Percentiles rank a stretch among this genome's conserved stretches.
Evolutionary conservation across 1,140 invertebrate genomes (phyloP).

Genomic region (Adoxophyes honmai): DNA sequence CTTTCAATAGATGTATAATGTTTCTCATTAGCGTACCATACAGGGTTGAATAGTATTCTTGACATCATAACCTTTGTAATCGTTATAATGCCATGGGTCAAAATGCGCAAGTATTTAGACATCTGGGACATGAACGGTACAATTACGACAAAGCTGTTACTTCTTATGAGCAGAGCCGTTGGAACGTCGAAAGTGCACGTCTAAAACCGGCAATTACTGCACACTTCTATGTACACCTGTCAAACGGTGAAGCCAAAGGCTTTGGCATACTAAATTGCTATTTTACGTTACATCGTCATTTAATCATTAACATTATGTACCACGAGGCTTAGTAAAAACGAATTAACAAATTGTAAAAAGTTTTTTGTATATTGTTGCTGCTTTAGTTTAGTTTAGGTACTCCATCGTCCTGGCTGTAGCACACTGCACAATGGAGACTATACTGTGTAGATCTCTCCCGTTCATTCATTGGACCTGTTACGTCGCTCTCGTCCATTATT

Average conservation of each 20-base stretch:
- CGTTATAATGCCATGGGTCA: background rate
- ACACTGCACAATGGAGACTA: background rate
- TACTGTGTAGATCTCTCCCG: background rate
- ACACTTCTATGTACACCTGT: too few relatives aligned
- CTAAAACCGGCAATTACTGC: too few relatives aligned
- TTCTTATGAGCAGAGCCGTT: background rate
- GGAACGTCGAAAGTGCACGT: too few relatives aligned
- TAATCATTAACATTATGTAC: too few relatives aligned
- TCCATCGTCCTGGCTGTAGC: background rate
- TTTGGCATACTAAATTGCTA: too few relatives aligned
- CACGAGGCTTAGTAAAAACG: too few relatives aligned
- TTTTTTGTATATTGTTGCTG: too few relatives aligned
- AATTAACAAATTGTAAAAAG: too few relatives aligned
- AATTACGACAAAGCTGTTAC: slow-evolving; percentile 4
- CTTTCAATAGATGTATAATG: background rate
- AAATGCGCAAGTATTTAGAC: slow-evolving; percentile 7
- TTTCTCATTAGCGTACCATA: slow-evolving; percentile 1
- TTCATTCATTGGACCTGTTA: background rate
- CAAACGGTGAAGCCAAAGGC: too few relatives aligned
- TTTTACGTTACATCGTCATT: too few relatives aligned
- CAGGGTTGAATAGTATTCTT: slow-evolving; percentile 4
- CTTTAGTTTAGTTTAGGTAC: too few relatives aligned
- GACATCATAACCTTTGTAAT: slow-evolving; percentile 9
- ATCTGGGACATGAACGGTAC: slow-evolving; percentile 8
- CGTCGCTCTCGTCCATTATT: slow-evolving; percentile 9